A percentile compares a stretch with the other conserved stretches of the same genome.
phyloP scores from a whole-genome alignment of 2,888 invertebrate genomes.

The Lapara coniferarum region DNA sequence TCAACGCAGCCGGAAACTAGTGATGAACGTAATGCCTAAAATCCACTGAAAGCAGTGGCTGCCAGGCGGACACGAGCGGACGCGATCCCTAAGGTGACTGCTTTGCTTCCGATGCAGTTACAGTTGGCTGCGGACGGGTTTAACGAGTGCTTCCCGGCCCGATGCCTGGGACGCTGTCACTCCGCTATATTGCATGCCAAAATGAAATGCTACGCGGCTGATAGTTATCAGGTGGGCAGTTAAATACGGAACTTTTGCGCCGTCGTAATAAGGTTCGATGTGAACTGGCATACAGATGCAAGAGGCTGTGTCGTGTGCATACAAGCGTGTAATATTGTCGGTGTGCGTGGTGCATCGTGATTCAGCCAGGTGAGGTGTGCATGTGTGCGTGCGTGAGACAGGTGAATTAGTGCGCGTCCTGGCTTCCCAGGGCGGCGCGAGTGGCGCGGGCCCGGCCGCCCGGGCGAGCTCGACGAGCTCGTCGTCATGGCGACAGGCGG shows the following conservation, averaged over 20 bases:
- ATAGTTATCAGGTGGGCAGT: conserved; percentile 26
- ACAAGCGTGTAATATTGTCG: conserved; percentile 57
- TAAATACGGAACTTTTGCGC: conserved; percentile 44
- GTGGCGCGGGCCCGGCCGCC: conserved; percentile 37
- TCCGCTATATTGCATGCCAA: conserved; percentile 49
- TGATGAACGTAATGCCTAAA: conserved; percentile 51
- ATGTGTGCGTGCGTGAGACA: conserved; percentile 61
- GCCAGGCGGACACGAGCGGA: conserved; percentile 43
- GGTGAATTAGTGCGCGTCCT: conserved; percentile 65
- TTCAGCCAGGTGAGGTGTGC: conserved; percentile 50
- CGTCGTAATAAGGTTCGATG: conserved; percentile 54
- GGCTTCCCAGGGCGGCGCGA: conserved; percentile 55
- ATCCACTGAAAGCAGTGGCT: conserved; percentile 46
- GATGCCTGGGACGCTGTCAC: conserved; percentile 55
- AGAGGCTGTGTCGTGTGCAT: conserved; percentile 59
- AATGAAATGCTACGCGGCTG: conserved; percentile 44
- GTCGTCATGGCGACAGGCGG: conserved; percentile 70
- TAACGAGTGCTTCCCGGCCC: conserved; percentile 63
- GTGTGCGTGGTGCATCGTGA: conserved; percentile 51
- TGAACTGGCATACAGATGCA: conserved; percentile 45
- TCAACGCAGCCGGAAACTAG: conserved; percentile 44
- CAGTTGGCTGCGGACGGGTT: conserved; percentile 53
- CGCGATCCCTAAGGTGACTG: conserved; percentile 55
- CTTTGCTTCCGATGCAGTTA: conserved; percentile 61
- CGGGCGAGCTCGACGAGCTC: conserved; percentile 49